Evolutionary conservation across 2,888 invertebrate genomes (phyloP), one percentile per base, ranked within the genome.

Genomic region (Hypselothyrea guttata): DNA sequence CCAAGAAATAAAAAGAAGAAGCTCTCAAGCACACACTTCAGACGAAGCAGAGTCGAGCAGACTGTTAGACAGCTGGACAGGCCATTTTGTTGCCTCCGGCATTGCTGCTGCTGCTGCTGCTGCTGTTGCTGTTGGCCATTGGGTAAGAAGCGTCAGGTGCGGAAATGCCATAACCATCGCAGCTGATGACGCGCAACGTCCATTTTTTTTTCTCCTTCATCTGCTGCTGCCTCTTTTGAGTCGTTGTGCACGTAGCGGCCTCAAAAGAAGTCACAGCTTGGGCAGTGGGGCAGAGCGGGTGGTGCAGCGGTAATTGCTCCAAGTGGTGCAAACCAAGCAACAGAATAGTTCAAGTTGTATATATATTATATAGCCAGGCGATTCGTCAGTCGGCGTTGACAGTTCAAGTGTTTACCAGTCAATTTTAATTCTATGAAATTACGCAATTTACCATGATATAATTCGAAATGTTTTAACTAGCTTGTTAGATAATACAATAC

Each of bases 11-110:
- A 54, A 65, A 62, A 51, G 51, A 52, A 58, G 78, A 81, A 22
- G 3, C 2, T 22, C 71, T 85, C 61, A 85, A 85, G 85, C 72
- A 79, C 83, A 68, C 75, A 75, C 85, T 79, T 83, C 75, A 79
- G 69, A 83, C 78, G 63, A 47, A 64, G 74, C 63, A 69, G 70
- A 65, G 47, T 37, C 68, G 44, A 30, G 37, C 45, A 31, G 63
- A 51, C 68, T 18, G 47, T 41, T 53, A 58, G 84, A 83, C 68
- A 72, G 61, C 48, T 62, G 60, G 72, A 71, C 72, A 75, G 53
- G 62, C 72, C 66, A 68, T 76, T 68, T 83, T 57, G 57, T 8
- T 34, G 40, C 12, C 18, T 16, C 18, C 16, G 38, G 13, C 38
- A 31, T 9, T 48, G 31, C n/a, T 34, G 16, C 15, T 28, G 55